Base-by-base conservation (phyloP, 1,140 invertebrate species). In the Atopsyche davidsoni region DNA sequence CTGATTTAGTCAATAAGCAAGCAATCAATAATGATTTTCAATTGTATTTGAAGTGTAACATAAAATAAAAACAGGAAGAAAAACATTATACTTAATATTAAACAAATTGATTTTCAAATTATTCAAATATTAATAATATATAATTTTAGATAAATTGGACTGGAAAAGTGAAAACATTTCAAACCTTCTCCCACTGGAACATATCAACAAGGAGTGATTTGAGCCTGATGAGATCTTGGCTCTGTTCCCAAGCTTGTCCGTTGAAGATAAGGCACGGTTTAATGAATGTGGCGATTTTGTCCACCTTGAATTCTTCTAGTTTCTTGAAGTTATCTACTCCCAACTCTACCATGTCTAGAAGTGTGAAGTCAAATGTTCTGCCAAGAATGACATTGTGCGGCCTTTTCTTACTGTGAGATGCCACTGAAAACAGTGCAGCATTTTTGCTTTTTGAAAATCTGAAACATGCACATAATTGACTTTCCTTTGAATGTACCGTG, bases 261-360 rank as follows among this genome's bases (percentile, higher is more conserved):
- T 90, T 84, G 62, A 99, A 96, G 14, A 97, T 62, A 9, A 99
- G 68, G 62, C 93, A 88, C 2, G 96, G 96, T 71, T 98, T 99
- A 0, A 81, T 80, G 9, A 91, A 93, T 19, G 80, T 65, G 1
- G 84, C 61, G 18, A 92, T 81, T 72, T 94, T 95, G 18, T 82
- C 78, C 42, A 77, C 79, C 63, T 87, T 82, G 59, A 96, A 93
- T 23, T 90, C 85, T 35, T 78, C 68, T 62, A 96, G 74, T 7
- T 81, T 72, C 69, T 82, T 82, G 63, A 83, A 96, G 35, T 87
- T 81, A 53, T 90, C 86, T 13, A 98, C 78, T 16, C 91, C 90
- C 52, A 99, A 78, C 75, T 99, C 96, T 59, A 95, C 80, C 92
- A 99, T 97, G 64, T 99, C 96, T 31, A 98, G 71, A 19, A 99